Base-by-base conservation (phyloP, 2,888 invertebrate species). In the Patella ulyssiponensis region DNA sequence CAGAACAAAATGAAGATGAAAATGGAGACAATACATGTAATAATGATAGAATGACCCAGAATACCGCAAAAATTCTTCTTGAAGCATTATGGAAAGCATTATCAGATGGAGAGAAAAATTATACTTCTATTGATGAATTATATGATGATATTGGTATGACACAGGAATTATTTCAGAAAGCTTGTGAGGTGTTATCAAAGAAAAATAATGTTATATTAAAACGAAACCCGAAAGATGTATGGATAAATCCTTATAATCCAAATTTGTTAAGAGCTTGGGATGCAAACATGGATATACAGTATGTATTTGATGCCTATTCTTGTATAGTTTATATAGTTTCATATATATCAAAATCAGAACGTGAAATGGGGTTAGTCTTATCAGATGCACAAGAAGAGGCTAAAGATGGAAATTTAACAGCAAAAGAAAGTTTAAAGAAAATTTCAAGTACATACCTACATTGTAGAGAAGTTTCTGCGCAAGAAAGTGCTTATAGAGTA, bases 311-410 rank as follows among this genome's bases (percentile, higher is more conserved):
- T 71, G 77, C 79, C 14, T 82, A 77, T 71, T 75, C 77, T 17
- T 85, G 85, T 80, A 81, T 83, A 27, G 75, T 81, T 12, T 85
- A 84, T 44, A 84, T 85, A 64, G 79, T 84, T 0, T 81, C 83
- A 9, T 83, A 84, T 74, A 83, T 85, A 23, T 81, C 82, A 9
- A 85, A 86, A 77, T 76, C 80, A 54, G 81, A 80, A 70, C 70
- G 54, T 51, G 78, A 23, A 80, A 83, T 56, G 72, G 77, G 70
- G 71, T 77, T 33, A 17, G 77, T 82, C 9, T 64, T 82, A 4
- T 23, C 73, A 69, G 52, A 73, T 64, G 77, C 79, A 20, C 69
- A 79, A 69, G 74, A 77, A 56, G 81, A 81, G 71, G 74, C 78
- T 27, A 20, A 52, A 27, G 56, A 78, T 44, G 77, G 79, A 15